These are phyloP conservation scores for Gouania willdenowi DNA, from an alignment of 2,797 vertebrate genomes.

Conservation along the genomic window DNA sequence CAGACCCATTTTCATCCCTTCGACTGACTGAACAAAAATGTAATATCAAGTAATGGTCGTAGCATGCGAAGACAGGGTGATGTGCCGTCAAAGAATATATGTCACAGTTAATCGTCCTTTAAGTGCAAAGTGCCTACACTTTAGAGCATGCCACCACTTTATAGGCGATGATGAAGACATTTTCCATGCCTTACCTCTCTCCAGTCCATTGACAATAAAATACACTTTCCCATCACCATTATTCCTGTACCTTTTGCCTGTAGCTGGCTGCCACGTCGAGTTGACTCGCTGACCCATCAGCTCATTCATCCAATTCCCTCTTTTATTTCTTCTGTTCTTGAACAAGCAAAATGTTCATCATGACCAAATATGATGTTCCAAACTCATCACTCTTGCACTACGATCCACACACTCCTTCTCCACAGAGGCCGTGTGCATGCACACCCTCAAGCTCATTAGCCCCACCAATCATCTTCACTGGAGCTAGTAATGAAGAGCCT, in stretches of 20 bases:
- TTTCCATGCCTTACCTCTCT: conserved; percentile 40
- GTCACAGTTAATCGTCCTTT: conserved; percentile 12
- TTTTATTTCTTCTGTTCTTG: conserved; percentile 37
- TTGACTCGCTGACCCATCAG: conserved; percentile 46
- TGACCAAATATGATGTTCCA: conserved; percentile 35
- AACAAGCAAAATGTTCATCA: conserved; percentile 52
- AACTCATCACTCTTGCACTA: conserved; percentile 52
- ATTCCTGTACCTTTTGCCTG: conserved; percentile 39
- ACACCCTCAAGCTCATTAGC: conserved; percentile 63
- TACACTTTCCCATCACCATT: conserved; percentile 24
- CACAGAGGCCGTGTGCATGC: conserved; percentile 32
- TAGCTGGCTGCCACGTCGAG: conserved; percentile 46
- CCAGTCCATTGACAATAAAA: conserved; percentile 44
- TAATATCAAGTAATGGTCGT: conserved; percentile 11
- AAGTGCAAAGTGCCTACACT: conserved; percentile 11
- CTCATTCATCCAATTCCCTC: conserved; percentile 41
- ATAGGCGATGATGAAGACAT: conserved; percentile 38
- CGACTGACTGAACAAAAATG: conserved; percentile 8
- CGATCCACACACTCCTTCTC: conserved; percentile 41
- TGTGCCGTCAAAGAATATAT: conserved; percentile 14
- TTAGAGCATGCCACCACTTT: conserved; percentile 11
- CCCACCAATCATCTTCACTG: conserved; percentile 65
- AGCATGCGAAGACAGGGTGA: conserved; percentile 16
- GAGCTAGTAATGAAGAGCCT: conserved; percentile 65
- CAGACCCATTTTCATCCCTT: too few species aligned